Base-by-base conservation (phyloP, 2,113 vertebrate genomes). In the Mirounga angustirostris region DNA sequence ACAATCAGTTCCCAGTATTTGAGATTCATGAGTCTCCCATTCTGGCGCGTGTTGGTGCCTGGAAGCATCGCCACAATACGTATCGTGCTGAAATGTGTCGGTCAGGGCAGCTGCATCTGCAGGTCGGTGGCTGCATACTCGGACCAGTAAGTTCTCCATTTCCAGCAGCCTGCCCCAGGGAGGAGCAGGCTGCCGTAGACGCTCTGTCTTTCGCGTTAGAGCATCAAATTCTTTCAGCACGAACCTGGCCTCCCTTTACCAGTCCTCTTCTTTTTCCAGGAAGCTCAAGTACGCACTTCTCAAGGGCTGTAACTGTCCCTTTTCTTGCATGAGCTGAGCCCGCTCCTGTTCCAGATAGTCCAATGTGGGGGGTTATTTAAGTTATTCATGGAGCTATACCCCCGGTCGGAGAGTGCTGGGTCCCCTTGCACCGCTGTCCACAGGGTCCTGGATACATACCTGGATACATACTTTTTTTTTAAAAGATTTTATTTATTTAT, bases 1-100 rank as follows among this genome's bases (percentile, higher is more conserved):
- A 99, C 98, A 97, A 99, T 98, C 78, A 99, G 98, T 91, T 99
- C 99, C 99, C 99, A 99, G 2, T 99, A 99, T 93, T 99, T 99
- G 91, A 99, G 99, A 97, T 99, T 99, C 99, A 99, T 99, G 80
- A 99, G 99, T 96, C 97, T 99, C 95, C 99, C 99, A 19, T 99
- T 99, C 93, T 98, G 99, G 94, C 97, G 98, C 96, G 98, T 99
- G 98, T 99, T 99, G 97, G 98, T 98, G 96, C 40, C 40, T 43
- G 40, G 40, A 95, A 91, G 99, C 16, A 76, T 99, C 98, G 0
- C 99, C 99, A 98, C 99, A 99, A 91, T 99, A 98, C 19, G 98
- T 99, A 97, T 99, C 99, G 24, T 99, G 99, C 92, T 99, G 99
- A 98, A 99, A 99, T 98, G 99, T 99, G 97, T 99, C 99, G 76